Evolutionary conservation across 2,113 vertebrate genomes (phyloP).

Genomic region (Tragelaphus buxtoni): DNA sequence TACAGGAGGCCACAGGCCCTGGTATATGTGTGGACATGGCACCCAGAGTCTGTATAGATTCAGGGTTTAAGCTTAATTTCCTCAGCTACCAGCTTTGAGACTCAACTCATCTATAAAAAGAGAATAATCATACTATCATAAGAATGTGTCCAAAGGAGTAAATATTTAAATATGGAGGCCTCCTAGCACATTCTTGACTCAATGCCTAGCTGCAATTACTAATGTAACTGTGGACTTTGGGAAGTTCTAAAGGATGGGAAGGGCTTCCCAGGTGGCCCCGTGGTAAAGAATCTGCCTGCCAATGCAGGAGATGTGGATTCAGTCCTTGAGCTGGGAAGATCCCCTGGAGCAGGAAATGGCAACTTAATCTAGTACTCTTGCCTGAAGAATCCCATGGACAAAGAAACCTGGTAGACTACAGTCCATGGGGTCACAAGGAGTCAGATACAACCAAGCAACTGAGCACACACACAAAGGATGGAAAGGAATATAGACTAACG

Average conservation of each 20-base stretch:
- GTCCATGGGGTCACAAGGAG: neutral
- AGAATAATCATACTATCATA: neutral
- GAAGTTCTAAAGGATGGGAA: neutral
- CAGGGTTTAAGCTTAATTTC: neutral
- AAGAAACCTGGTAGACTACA: neutral
- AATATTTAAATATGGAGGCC: neutral
- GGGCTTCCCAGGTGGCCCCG: neutral
- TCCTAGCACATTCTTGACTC: neutral
- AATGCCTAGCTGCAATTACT: neutral
- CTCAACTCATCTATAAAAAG: neutral
- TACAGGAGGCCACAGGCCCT: accelerated
- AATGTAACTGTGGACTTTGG: neutral
- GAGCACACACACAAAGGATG: neutral
- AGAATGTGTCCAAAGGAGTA: neutral
- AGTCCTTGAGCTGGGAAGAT: neutral
- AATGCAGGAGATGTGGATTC: neutral
- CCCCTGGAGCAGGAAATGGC: neutral
- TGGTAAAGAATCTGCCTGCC: neutral
- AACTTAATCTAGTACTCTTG: neutral
- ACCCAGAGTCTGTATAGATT: neutral
- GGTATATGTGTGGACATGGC: neutral
- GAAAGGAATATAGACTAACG: no score
- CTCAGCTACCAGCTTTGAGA: neutral
- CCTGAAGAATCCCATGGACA: neutral
- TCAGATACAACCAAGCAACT: neutral